Conservation (phyloP, 2,797 vertebrate species). For the Sebastes trivittatus region DNA sequence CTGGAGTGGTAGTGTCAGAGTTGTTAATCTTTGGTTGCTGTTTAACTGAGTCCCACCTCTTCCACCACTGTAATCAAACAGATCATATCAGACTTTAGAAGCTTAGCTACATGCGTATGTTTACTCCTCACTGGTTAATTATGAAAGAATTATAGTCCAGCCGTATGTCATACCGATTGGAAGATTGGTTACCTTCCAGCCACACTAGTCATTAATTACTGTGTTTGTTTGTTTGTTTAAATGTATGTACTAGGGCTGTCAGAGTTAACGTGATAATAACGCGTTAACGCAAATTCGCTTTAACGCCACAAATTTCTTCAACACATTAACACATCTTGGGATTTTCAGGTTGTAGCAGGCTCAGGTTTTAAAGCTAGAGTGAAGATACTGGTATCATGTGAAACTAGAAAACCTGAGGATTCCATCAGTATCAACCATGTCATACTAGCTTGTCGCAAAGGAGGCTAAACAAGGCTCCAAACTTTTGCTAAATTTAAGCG, state of each 20-base stretch:
- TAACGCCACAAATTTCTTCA: no score
- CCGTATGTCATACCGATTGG: background rate
- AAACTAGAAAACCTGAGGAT: no score
- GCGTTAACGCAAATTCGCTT: no score
- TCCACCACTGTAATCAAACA: constrained; percentile 26
- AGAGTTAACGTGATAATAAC: no score
- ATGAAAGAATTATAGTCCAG: constrained; percentile 20
- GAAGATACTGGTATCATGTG: fast-evolving
- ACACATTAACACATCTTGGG: no score
- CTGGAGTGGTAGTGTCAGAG: constrained; percentile 8
- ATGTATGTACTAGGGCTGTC: background rate
- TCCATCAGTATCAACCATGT: no score
- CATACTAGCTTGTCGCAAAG: no score
- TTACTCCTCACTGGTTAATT: constrained; percentile 39
- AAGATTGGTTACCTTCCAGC: background rate
- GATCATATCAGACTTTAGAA: constrained; percentile 36
- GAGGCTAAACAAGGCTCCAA: no score
- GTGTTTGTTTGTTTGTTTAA: background rate
- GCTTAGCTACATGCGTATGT: constrained; percentile 28
- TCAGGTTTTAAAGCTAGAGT: no score
- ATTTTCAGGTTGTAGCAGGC: no score
- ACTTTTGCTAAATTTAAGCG: no score
- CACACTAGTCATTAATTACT: constrained; percentile 5
- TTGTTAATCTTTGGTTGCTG: constrained; percentile 33
- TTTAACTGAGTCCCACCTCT: constrained; percentile 34